Base-by-base conservation (phyloP, 1,140 invertebrate species). In the Bombus balteatus region DNA sequence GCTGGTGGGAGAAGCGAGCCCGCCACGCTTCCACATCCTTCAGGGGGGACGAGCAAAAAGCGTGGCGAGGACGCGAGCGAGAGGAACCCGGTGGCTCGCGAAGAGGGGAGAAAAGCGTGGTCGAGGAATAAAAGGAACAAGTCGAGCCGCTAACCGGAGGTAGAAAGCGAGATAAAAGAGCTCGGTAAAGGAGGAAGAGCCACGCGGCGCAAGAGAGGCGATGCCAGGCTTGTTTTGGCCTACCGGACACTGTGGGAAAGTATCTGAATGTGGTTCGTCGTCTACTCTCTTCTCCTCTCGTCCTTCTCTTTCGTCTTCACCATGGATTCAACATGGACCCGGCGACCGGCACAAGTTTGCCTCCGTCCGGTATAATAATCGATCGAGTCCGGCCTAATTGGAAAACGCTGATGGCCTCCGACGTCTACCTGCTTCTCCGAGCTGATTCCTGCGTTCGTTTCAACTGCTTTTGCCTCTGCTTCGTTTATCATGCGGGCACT, bases 241-340 rank as follows among this genome's bases (percentile, higher is more conserved):
- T 92, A 92, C 92, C 89, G 92, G 93, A 93, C 93, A 94, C 94
- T 94, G 94, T 94, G 94, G 94, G 94, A 94, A 94, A 92, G 79
- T 86, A 91, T 92, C 90, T 90, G 90, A 92, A 93, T 92, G 90
- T 89, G 89, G 75, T 88, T 88, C 89, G 81, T 83, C 75, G 25
- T 65, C 62, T 65, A 0, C 32, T 66, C 65, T 34, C 65, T 18
- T 41, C 43, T 47, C 75, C 8, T 57, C 80, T 59, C 66, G 39
- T 57, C 77, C 70, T 41, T 12, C 34, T 57, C 81, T 18, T 32
- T 53, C 47, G 47, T 53, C 66, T n/a, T 62, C 59, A 37, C 73
- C 71, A 57, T 34, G 57, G 28, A 57, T 66, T 9, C 28, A 53
- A n/a, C 66, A 34, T 32, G 43, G 43, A 41, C 25, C 72, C 59